These are phyloP conservation scores for Morpho achilles DNA, from an alignment of 2,888 invertebrate species.

Conservation along the genomic window DNA sequence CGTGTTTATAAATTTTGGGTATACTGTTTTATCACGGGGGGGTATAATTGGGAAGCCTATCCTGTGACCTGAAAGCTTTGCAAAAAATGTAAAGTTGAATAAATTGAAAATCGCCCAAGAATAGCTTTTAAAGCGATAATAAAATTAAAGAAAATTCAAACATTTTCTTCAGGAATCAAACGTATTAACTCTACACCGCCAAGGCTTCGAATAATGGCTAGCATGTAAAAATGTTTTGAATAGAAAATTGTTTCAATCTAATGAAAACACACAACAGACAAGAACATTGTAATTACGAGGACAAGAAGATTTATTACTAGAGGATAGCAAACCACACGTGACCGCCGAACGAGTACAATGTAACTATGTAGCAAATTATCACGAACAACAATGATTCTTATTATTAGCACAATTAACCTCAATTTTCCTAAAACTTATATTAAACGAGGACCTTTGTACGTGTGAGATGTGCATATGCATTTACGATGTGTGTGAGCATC, in stretches of 20 bases:
- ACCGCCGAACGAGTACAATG: constrained; percentile 44
- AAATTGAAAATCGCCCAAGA: no score
- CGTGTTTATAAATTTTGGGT: no score
- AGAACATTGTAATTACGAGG: constrained; percentile 76
- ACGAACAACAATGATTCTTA: constrained; percentile 57
- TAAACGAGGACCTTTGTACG: constrained; percentile 43
- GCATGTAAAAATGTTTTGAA: constrained; percentile 24
- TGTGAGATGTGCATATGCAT: constrained; percentile 67
- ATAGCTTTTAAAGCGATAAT: no score
- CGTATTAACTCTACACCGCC: no score
- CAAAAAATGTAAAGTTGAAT: no score
- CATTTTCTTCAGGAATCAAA: no score
- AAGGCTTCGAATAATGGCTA: no score
- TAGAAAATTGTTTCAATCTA: constrained; percentile 48
- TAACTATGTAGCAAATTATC: constrained; percentile 41
- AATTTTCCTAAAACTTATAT: constrained; percentile 44
- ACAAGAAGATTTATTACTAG: constrained; percentile 74
- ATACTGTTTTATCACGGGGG: no score
- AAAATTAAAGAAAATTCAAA: no score
- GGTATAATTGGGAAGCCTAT: no score
- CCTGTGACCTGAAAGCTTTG: no score
- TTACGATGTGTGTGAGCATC: constrained; percentile 59
- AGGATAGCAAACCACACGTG: constrained; percentile 75
- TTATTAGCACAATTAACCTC: constrained; percentile 52
- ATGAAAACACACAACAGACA: constrained; percentile 76